Evolutionary conservation across 2,797 vertebrate genomes (phyloP), one percentile per base, ranked within the genome.

Genomic region (Pseudochirops cupreus): DNA sequence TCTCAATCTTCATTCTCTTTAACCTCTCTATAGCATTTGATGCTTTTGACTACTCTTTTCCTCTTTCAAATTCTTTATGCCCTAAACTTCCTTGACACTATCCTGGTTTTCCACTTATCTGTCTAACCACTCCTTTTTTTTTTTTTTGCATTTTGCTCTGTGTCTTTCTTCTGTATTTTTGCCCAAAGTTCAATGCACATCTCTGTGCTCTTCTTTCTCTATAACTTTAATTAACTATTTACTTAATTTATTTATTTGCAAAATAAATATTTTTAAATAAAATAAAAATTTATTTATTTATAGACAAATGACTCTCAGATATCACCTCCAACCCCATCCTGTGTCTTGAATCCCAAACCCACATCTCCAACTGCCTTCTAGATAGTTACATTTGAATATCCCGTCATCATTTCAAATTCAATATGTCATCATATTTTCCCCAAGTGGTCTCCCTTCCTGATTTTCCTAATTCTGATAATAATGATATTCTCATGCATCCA

Each of bases 401-500:
- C 33, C 50, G 14, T 52, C 94, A 57, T 94, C 31, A 93, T 18
- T 33, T 82, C 91, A 93, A 91, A 55, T 55, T 74, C 46, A 93
- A 91, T 91, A 91, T 92, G 57, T 11, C 9, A 54, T 92, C 9
- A n/a, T 24, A 50, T 92, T 92, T 52, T 56, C 11, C 92, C 62
- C 92, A 93, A 52, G 82, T 62, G 26, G 11, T 29, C 0, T 46
- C 14, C 14, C 11, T 4, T 82, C 26, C 91, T 46, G 74, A 82
- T 82, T 26, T 46, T 82, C 74, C 74, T 82, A 24, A 46, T 82
- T 26, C 74, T 46, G n/a, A 10, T 82, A 82, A 82, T 46, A 46
- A 46, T 82, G 21, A 46, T 74, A 74, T 74, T 39, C n/a, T 26
- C 9, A 46, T 46, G 21, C 13, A 82, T 46, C 39, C 21, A 46